Conservation (phyloP, 2,113 vertebrate species). For the Aix galericulata region DNA sequence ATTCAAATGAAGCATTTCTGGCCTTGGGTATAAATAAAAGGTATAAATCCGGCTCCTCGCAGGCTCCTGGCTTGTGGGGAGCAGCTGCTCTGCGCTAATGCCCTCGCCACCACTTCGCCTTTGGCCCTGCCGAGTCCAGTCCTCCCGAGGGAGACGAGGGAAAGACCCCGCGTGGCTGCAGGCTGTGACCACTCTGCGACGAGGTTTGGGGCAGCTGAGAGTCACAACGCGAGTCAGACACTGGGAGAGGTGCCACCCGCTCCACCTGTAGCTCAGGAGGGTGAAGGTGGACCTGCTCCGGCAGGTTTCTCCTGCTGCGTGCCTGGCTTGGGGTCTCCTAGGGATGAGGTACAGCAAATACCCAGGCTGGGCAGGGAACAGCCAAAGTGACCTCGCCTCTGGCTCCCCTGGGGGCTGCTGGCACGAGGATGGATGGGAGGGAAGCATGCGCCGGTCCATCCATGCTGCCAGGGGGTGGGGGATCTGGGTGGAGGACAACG, state of each 20-base stretch:
- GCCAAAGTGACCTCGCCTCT: not conserved
- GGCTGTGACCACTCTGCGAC: fast-evolving
- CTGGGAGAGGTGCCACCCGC: not conserved
- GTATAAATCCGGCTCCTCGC: fast-evolving
- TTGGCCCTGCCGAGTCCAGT: fast-evolving
- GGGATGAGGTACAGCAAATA: not conserved
- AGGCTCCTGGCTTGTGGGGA: fast-evolving
- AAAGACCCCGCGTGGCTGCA: not conserved
- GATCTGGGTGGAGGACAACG: not conserved
- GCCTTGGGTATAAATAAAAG: not conserved
- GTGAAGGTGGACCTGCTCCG: not conserved
- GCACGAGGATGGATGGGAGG: not conserved
- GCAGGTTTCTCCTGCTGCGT: not conserved
- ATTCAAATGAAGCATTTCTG: not conserved
- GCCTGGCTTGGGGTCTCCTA: not conserved
- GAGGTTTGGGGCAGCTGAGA: not conserved
- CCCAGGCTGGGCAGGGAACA: not conserved
- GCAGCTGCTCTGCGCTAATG: fast-evolving
- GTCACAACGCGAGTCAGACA: not conserved
- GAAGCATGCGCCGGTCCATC: not conserved
- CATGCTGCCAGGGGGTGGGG: not conserved
- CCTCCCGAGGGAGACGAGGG: not conserved
- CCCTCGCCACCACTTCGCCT: not conserved
- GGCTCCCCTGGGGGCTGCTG: not conserved
- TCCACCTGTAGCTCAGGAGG: not conserved